Conservation (phyloP, 2,888 invertebrate genomes). For the Lasioglossum malachurum region DNA sequence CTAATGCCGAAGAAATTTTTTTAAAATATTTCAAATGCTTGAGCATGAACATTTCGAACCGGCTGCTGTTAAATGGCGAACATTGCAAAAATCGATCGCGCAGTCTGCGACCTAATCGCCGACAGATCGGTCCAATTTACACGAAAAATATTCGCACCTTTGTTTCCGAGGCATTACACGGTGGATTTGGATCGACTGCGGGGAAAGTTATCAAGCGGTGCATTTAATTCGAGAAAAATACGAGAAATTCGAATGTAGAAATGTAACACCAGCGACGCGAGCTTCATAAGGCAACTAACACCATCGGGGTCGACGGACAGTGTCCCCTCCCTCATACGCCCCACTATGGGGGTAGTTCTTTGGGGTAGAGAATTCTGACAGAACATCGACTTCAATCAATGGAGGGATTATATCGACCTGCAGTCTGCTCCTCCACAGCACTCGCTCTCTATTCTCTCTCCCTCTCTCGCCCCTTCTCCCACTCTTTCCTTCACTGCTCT, state of each 20-base stretch:
- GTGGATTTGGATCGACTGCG: not conserved
- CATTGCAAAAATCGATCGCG: constrained; percentile 24
- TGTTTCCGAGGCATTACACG: not conserved
- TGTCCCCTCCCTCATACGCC: constrained; percentile 57
- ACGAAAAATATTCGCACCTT: constrained; percentile 9
- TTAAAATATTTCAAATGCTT: not conserved
- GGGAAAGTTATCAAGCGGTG: not conserved
- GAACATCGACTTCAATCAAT: constrained; percentile 70
- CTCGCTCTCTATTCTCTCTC: constrained; percentile 5
- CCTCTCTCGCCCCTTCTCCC: not conserved
- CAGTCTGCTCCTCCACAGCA: constrained; percentile 22
- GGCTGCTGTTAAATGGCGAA: not conserved
- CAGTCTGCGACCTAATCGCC: constrained; percentile 2
- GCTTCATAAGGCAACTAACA: constrained; percentile 68
- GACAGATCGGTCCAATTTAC: not conserved
- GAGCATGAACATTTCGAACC: not conserved
- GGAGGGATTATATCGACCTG: constrained; percentile 63
- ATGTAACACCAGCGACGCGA: constrained; percentile 2
- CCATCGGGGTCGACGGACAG: constrained; percentile 68
- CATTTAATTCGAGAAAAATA: constrained; percentile 6
- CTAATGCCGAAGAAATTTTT: not conserved
- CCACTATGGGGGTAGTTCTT: constrained; percentile 52
- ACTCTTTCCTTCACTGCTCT: not conserved
- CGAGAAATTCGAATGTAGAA: not conserved
- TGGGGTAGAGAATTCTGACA: constrained; percentile 64